Conservation (phyloP, 1,140 invertebrate genomes). For the Heliothis virescens region DNA sequence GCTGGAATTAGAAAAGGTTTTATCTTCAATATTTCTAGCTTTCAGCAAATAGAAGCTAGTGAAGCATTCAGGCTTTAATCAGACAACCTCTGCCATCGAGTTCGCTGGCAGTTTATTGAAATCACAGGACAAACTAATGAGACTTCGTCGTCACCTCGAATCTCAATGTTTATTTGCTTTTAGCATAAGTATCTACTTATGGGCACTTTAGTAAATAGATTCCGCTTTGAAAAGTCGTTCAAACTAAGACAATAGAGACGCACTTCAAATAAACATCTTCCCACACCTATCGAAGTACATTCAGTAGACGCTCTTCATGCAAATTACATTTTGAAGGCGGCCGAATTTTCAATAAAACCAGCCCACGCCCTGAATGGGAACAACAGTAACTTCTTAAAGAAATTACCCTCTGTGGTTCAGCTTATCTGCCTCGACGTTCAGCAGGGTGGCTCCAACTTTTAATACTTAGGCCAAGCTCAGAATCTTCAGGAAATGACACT, state of each 20-base stretch:
- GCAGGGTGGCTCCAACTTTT: slow-evolving; percentile 41
- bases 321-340: slow-evolving; percentile 46
- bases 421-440: slow-evolving; percentile 27
- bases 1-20: background rate
- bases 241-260: slow-evolving; percentile 18
- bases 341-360: slow-evolving; percentile 52
- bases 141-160: background rate
- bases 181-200: background rate
- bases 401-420: slow-evolving; percentile 45
- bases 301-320: slow-evolving; percentile 45
- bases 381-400: slow-evolving; percentile 54
- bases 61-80: background rate
- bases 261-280: slow-evolving; percentile 29
- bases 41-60: background rate
- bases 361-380: slow-evolving; percentile 48
- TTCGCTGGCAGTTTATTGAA: background rate
- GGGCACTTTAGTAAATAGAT: background rate
- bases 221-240: background rate
- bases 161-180: background rate
- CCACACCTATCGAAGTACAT: slow-evolving; percentile 2
- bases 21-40: background rate
- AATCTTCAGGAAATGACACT: slow-evolving; percentile 39
- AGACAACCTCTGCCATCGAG: background rate
- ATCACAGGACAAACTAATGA: background rate
- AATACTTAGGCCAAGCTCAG: slow-evolving; percentile 18